A percentile compares a stretch with the other conserved stretches of the same genome.
Evolutionary conservation across 2,888 invertebrate genomes (phyloP).

Genomic region (Tipula unca): DNA sequence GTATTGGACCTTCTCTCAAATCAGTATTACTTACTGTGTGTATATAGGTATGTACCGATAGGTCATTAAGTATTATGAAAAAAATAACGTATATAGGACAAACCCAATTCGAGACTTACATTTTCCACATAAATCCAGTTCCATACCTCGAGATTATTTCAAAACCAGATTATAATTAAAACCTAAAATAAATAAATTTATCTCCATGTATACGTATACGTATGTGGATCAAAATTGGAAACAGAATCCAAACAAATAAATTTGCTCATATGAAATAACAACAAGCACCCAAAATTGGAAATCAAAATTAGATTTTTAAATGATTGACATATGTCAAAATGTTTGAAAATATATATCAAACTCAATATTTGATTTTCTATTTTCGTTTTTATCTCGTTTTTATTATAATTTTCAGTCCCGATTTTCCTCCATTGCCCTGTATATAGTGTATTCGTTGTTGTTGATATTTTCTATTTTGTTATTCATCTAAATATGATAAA

Average conservation of each 20-base stretch:
- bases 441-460: neutral
- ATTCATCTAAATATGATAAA: neutral
- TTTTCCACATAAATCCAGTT: neutral
- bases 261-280: neutral
- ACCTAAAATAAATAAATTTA: neutral
- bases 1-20: too few species aligned
- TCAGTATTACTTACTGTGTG: too few species aligned
- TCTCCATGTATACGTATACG: neutral
- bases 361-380: constrained; percentile 14
- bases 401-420: neutral
- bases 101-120: too few species aligned
- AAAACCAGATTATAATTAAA: neutral
- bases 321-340: constrained; percentile 1
- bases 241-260: neutral
- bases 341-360: neutral
- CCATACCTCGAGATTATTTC: neutral
- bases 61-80: too few species aligned
- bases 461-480: neutral
- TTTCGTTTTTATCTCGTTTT: neutral
- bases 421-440: neutral
- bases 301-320: constrained; percentile 8
- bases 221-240: neutral
- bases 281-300: neutral
- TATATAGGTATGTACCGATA: too few species aligned
- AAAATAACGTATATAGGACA: too few species aligned